Evolutionary conservation across 2,888 invertebrate genomes (phyloP), one percentile per base, ranked within the genome.

Genomic region (Eueremaeus valkanovi): DNA sequence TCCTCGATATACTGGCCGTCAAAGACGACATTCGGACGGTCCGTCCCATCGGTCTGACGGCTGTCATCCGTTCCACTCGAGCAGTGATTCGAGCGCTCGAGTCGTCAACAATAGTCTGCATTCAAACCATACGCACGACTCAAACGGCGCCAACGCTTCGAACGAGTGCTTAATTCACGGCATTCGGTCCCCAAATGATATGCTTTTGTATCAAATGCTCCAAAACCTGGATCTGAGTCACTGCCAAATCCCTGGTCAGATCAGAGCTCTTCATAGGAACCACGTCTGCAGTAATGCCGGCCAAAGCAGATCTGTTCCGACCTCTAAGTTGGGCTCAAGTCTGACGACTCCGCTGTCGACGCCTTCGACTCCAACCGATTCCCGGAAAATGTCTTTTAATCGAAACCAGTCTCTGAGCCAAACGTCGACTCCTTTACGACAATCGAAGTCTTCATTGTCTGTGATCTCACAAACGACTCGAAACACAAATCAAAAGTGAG

Each of bases 311-410:
- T 61, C 61, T 27, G 61, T 61, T 31, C 61, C 61, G 9, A 31
- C 29, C 2, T 61, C 61, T 61, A 61, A 61, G 13, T 9, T 61
- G 11, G n/a, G 5, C 9, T 61, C 61, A 8, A 8, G 6, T 61
- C 27, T 18, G 6, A 61, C 61, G 16, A 31, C 61, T 33, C 61
- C 61, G 31, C 13, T 33, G 29, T 61, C 61, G 9, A 61, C 61
- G 2, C 61, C 61, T 31, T 61, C 61, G 61, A 61, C 61, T 3
- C 61, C 61, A 31, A 61, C 61, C 8, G 61, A 61, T 61, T 61
- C 61, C 1, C 61, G 61, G 11, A 21, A 31, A 61, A 27, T 61
- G n/a, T 29, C 61, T 18, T 18, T 27, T 5, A 61, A 61, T 61
- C 29, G 61, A 61, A 61, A 16, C 31, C 3, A n/a, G n/a, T n/a